Evolutionary conservation across 2,888 invertebrate genomes (phyloP).

Genomic region (Hanleya hanleyi): DNA sequence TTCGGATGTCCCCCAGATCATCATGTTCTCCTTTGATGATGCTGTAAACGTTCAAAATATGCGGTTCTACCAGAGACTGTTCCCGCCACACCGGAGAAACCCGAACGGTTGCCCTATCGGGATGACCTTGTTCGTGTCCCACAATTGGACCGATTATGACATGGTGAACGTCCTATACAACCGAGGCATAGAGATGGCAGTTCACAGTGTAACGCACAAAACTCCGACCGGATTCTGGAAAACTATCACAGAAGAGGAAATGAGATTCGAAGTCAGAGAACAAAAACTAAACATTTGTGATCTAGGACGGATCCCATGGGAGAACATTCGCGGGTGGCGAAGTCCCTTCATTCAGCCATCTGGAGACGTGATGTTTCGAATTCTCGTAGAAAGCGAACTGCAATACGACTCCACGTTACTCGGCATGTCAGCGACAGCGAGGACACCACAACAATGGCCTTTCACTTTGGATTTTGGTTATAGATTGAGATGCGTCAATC

Average conservation of each 20-base stretch:
- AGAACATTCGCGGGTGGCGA: slow-evolving; percentile 55
- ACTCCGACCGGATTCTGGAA: neutral
- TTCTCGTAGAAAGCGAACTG: slow-evolving; percentile 46
- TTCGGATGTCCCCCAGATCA: neutral
- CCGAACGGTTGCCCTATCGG: slow-evolving; percentile 24
- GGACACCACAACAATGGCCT: slow-evolving; percentile 91
- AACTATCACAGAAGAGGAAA: neutral
- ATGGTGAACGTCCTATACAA: slow-evolving; percentile 9
- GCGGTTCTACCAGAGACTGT: neutral
- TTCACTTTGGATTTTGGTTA: slow-evolving; percentile 86
- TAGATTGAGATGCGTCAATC: slow-evolving; percentile 39
- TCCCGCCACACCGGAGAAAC: slow-evolving; percentile 1
- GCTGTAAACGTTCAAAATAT: neutral
- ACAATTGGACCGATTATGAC: slow-evolving; percentile 10
- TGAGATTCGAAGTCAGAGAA: slow-evolving; percentile 2
- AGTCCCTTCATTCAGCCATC: slow-evolving; percentile 55
- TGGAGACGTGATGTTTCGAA: slow-evolving; percentile 46
- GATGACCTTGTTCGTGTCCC: slow-evolving; percentile 16
- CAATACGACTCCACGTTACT: slow-evolving; percentile 55
- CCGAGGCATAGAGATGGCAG: slow-evolving; percentile 15
- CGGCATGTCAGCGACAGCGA: slow-evolving; percentile 29
- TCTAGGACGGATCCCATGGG: slow-evolving; percentile 40
- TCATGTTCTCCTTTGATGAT: slow-evolving; percentile 8
- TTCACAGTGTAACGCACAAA: slow-evolving; percentile 15
- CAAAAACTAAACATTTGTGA: slow-evolving; percentile 21